Base-by-base conservation (phyloP, 2,113 vertebrate genomes). In the Chrysemys picta region DNA sequence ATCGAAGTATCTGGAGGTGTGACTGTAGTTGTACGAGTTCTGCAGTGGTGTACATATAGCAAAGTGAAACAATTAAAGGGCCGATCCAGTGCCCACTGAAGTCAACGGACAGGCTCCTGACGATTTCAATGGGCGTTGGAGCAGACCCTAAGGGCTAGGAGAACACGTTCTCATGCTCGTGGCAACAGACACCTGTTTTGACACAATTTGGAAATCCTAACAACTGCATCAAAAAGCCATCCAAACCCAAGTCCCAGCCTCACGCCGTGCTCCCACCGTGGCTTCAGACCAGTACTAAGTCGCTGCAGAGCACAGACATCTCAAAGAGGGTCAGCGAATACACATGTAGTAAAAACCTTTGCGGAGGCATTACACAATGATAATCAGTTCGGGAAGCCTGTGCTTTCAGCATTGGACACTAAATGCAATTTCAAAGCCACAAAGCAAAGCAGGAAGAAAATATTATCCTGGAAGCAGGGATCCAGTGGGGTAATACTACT, bases 101-200 rank as follows among this genome's bases (percentile, higher is more conserved):
- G 82, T 89, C 53, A 53, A 47, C 49, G 19, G 17, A 16, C 2
- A 1, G n/a, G 17, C 27, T 92, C n/a, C 19, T 0, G 0, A 22
- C 89, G 2, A 0, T 50, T 94, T 91, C 69, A 87, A 57, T 75
- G 76, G 75, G 81, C 22, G 56, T 42, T 84, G 86, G 50, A 83
- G 93, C 84, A 81, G 89, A 62, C 81, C 94, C 94, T 96, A 80
- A 6, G 8, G 87, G 82, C 93, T 94, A 95, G 89, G 94, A 95
- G 84, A 89, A 83, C 84, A 75, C 35, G 19, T 57, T 89, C 82
- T 89, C 82, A 53, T 79, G 62, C 82, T 88, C 3, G 6, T 35
- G 89, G 93, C 88, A 87, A 89, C 89, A 97, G 85, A 91, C 94
- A 95, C 87, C 97, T 98, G 80, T 89, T 97, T 85, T 57, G 91